Evolutionary conservation across 2,888 invertebrate genomes (phyloP), one percentile per base, ranked within the genome.

Genomic region (Plusia festucae): DNA sequence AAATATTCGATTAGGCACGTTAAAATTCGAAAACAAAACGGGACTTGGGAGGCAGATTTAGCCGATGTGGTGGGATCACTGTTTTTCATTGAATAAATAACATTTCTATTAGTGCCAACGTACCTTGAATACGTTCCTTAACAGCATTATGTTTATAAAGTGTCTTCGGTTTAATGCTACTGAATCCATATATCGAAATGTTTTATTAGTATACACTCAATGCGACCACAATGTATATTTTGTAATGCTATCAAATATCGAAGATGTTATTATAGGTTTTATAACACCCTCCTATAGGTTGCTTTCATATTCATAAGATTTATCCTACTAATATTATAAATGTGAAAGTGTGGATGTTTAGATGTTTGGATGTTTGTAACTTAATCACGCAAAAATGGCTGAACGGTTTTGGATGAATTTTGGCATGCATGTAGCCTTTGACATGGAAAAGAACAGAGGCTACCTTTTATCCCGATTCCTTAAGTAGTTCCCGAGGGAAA

Each of bases 11-110:
- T 78, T 80, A 73, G 60, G 65, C 62, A 72, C 59, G 56, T 73
- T 69, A 46, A 71, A 67, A 68, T 78, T 71, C 65, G 34, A 81
- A 76, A 73, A 74, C 63, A 70, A 79, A 82, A 84, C 82, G 79
- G 82, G 75, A 81, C 76, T 79, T 64, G 70, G 78, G 82, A 84
- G 71, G 77, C 83, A 79, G 76, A 79, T 83, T 83, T 82, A 82
- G 78, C 76, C 68, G 73, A 80, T 83, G 76, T 82, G 76, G 81
- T 66, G 73, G 77, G 80, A 84, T 81, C 79, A 79, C 80, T 71
- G 84, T 73, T 79, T n/a, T 81, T 70, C 83, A 79, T 85, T 87
- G 87, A 85, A 87, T 87, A 85, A 81, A 84, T 87, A 83, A 83
- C 76, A 79, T 77, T 81, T 77, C 60, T 82, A 80, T 79, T 72